Conservation (phyloP, 2,113 vertebrate species). For the Psittacula cyanocephala region DNA sequence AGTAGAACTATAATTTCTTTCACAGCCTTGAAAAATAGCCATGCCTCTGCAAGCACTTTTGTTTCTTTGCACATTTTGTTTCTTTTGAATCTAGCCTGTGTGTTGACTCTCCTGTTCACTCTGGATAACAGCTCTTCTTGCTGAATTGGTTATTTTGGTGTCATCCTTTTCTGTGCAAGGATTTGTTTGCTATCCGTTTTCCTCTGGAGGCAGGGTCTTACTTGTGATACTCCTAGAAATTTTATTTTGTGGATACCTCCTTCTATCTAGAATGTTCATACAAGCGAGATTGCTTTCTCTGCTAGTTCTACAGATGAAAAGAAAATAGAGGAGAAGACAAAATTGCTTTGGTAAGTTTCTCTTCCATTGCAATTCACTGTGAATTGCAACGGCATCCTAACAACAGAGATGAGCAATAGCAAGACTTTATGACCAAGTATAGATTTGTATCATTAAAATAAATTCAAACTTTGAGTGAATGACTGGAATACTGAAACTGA, state of each 20-base stretch:
- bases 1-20: neutral
- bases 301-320: neutral
- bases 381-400: neutral
- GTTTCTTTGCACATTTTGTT: neutral
- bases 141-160: neutral
- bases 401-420: neutral
- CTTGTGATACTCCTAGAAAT: neutral
- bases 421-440: neutral
- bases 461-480: neutral
- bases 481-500: neutral
- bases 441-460: neutral
- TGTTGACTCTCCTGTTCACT: neutral
- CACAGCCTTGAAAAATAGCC: neutral
- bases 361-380: neutral
- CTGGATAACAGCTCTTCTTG: neutral
- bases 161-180: neutral
- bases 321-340: neutral
- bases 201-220: neutral
- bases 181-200: constrained; percentile 13
- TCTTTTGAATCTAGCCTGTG: neutral
- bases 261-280: neutral
- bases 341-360: neutral
- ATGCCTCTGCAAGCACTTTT: neutral
- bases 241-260: neutral
- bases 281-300: neutral